phyloP scores from a whole-genome alignment of 2,797 vertebrate species.

The Chelon auratus region DNA sequence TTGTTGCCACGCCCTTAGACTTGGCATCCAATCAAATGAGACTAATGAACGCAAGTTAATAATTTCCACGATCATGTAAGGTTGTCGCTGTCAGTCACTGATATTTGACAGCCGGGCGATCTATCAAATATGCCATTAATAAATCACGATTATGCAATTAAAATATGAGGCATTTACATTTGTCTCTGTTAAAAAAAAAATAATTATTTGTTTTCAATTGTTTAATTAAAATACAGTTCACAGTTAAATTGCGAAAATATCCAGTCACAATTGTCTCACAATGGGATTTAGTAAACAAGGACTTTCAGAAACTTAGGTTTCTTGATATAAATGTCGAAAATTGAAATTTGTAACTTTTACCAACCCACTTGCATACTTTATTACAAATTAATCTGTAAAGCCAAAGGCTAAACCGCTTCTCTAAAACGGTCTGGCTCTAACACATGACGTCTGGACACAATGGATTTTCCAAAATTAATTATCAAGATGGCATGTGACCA shows the following conservation, averaged over 20 bases:
- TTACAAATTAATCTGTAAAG: constrained; percentile 41
- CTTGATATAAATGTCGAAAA: background rate
- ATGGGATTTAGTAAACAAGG: background rate
- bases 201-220: background rate
- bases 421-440: constrained; percentile 42
- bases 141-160: constrained; percentile 3
- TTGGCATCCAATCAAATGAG: constrained; percentile 67
- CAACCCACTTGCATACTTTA: background rate
- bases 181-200: background rate
- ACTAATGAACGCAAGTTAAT: background rate
- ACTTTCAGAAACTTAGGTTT: background rate
- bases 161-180: background rate
- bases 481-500: constrained; percentile 49
- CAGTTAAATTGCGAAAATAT: background rate
- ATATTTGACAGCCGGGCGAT: constrained; percentile 66
- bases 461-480: constrained; percentile 60
- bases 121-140: constrained; percentile 28
- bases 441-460: constrained; percentile 53
- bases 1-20: constrained; percentile 15
- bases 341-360: background rate
- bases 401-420: constrained; percentile 18
- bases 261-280: background rate
- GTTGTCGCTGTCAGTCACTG: constrained; percentile 71
- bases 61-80: constrained; percentile 75
- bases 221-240: background rate